Evolutionary conservation across 2,113 vertebrate genomes (phyloP), one percentile per base, ranked within the genome.

Genomic region (Erythrocebus patas): DNA sequence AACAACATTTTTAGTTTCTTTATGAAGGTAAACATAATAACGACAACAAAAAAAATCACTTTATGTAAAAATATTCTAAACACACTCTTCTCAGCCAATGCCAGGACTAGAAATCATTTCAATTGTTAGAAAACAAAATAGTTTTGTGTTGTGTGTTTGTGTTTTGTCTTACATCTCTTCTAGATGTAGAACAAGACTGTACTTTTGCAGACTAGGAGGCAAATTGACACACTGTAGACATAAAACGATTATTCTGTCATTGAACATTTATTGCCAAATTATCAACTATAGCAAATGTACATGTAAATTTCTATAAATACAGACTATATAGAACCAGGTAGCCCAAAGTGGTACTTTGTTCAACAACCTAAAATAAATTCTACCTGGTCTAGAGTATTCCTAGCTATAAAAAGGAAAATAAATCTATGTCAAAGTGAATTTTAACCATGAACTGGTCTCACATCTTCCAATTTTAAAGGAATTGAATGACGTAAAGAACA

Each of bases 21-120:
- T 93, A 97, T 96, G 57, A 95, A 95, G 83, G 35, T 97, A 30
- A 59, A 25, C 25, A 75, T 35, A 88, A 87, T 16, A 93, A 66
- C 11, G 81, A 55, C 32, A 25, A 30, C 10, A 40, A 82, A 59
- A 85, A 85, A 92, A 97, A 11, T 27, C 48, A 61, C 8, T 12
- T 94, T 73, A 38, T 76, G n/a, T 93, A 82, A 40, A 40, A 87
- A 87, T 10, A 30, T 16, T 7, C 30, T 22, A 1, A 8, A 52
- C 50, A 22, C 25, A 45, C 61, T 35, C 30, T 84, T 95, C n/a
- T 48, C 80, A 64, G 50, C 52, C 25, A 3, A 43, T 72, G 40
- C 38, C 8, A 93, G 50, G 23, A 10, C 45, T 76, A 75, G 79
- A 78, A 85, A 92, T 88, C 40, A 38, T 66, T 85, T 80, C 3